phyloP scores from a whole-genome alignment of 2,888 invertebrate genomes.

The Acanthosepion esculentum region DNA sequence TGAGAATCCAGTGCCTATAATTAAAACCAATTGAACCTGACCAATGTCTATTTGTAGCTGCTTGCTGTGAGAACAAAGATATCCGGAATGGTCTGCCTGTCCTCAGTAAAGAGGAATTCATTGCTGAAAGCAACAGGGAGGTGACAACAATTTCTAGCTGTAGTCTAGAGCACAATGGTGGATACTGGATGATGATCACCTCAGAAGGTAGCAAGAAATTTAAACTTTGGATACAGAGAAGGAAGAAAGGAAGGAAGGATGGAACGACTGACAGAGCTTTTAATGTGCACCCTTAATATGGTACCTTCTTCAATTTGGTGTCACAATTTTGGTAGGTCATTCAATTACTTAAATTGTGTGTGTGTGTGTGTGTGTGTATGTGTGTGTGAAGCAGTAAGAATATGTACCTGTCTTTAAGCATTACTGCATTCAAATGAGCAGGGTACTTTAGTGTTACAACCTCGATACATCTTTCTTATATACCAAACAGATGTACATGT shows the following conservation, averaged over 20 bases:
- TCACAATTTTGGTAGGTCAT: slow-evolving; percentile 22
- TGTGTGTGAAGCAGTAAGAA: too few relatives aligned
- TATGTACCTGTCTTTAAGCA: too few relatives aligned
- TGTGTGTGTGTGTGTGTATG: not conserved
- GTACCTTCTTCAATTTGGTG: slow-evolving; percentile 12
- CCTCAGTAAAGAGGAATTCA: not conserved
- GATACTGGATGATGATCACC: not conserved
- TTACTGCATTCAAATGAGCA: too few relatives aligned
- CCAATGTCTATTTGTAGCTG: slow-evolving; percentile 18
- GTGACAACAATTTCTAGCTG: not conserved
- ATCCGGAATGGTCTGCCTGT: not conserved
- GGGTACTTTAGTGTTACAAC: too few relatives aligned
- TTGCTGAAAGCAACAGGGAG: not conserved
- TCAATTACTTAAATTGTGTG: not conserved
- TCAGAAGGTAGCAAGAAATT: not conserved
- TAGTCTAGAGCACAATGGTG: not conserved
- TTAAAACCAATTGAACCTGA: not conserved
- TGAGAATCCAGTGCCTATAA: not conserved
- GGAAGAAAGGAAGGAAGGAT: not conserved
- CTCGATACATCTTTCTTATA: too few relatives aligned
- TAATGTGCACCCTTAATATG: not conserved
- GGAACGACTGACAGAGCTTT: not conserved
- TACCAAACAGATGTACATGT: too few relatives aligned
- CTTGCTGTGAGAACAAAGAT: not conserved
- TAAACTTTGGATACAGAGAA: slow-evolving; percentile 1